A percentile compares a stretch with the other conserved stretches of the same genome.
phyloP scores from a whole-genome alignment of 2,113 vertebrate genomes.

The Vombatus ursinus region DNA sequence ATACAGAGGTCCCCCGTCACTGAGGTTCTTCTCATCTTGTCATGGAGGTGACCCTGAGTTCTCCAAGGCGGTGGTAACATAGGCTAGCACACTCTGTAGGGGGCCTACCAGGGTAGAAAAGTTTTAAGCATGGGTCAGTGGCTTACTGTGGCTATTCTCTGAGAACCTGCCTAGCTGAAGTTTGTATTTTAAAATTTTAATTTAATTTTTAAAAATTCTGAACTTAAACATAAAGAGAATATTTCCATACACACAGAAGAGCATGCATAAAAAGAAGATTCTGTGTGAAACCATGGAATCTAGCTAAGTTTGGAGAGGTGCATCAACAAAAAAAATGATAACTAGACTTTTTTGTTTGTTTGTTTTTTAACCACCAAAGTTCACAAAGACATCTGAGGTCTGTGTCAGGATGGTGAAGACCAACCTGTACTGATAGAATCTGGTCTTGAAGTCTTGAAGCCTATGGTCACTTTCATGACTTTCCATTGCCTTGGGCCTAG shows the following conservation, averaged over 20 bases:
- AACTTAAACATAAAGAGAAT: background rate
- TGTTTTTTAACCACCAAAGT: background rate
- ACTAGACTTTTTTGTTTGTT: background rate
- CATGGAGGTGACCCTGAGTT: too few relatives aligned
- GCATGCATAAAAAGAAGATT: background rate
- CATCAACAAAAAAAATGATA: background rate
- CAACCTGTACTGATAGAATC: background rate
- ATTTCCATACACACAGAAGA: background rate
- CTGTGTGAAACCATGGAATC: background rate
- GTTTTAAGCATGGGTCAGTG: background rate
- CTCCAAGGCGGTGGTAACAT: too few relatives aligned
- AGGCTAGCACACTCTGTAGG: too few relatives aligned
- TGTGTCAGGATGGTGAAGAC: background rate
- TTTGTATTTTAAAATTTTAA: background rate
- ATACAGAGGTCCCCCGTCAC: too few relatives aligned
- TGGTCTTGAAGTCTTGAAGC: background rate
- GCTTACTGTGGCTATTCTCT: background rate
- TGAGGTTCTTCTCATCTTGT: too few relatives aligned
- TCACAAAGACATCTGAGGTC: background rate
- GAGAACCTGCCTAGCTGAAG: background rate
- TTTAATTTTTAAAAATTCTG: background rate
- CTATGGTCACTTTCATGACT: background rate
- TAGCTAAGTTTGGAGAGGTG: background rate
- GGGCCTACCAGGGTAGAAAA: too few relatives aligned
- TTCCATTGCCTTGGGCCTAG: background rate